phyloP scores from a whole-genome alignment of 1,140 invertebrate genomes.

The Arion vulgaris region DNA sequence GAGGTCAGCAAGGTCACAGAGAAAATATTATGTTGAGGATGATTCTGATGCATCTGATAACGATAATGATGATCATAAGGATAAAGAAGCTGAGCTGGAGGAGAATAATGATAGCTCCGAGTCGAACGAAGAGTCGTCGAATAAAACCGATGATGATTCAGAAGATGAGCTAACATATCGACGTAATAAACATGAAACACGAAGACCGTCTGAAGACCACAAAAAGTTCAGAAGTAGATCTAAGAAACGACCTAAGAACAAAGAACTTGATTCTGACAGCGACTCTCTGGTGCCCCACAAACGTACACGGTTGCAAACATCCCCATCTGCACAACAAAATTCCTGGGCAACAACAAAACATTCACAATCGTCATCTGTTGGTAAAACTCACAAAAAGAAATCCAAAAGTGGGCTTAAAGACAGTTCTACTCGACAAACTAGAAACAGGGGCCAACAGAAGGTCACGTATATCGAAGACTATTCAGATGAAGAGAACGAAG shows the following conservation, averaged over 20 bases:
- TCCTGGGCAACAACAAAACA: not conserved
- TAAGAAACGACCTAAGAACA: not conserved
- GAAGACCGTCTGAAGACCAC: not conserved
- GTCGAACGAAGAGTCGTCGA: slow-evolving; percentile 4
- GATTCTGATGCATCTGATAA: slow-evolving; percentile 31
- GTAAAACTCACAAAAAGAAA: not conserved
- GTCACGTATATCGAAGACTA: slow-evolving; percentile 69
- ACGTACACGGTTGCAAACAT: slow-evolving; percentile 5
- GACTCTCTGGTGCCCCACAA: not conserved
- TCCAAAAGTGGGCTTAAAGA: not conserved
- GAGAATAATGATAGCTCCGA: slow-evolving; percentile 15
- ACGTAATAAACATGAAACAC: not conserved
- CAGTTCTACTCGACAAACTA: slow-evolving; percentile 47
- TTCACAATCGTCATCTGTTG: not conserved
- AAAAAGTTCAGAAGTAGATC: not conserved
- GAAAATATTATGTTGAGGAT: slow-evolving; percentile 25
- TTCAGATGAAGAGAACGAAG: slow-evolving; percentile 45
- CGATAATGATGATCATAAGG: slow-evolving; percentile 20
- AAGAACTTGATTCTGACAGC: slow-evolving; percentile 4
- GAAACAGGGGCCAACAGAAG: slow-evolving; percentile 69
- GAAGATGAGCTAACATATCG: slow-evolving; percentile 27
- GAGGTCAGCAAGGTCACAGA: slow-evolving; percentile 21
- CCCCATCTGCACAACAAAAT: slow-evolving; percentile 1
- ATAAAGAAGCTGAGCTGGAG: slow-evolving; percentile 23
- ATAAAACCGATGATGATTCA: slow-evolving; percentile 28